Evolutionary conservation across 1,140 invertebrate genomes (phyloP).

Genomic region (Leptopilina clavipes): DNA sequence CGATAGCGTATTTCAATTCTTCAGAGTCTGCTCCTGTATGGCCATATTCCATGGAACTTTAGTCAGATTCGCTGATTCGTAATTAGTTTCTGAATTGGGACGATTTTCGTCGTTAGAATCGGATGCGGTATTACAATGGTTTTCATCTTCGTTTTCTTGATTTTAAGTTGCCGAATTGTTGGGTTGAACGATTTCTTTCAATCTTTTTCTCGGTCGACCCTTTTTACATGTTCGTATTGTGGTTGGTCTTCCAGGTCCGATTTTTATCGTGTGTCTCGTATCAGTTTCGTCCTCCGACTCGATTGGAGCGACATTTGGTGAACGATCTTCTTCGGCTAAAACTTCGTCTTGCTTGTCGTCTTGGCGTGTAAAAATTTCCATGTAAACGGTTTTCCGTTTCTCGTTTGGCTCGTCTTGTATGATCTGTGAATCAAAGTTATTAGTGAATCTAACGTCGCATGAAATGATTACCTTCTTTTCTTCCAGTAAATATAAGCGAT

Average conservation of each 20-base stretch:
- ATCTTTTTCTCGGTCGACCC: neutral
- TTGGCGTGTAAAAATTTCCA: neutral
- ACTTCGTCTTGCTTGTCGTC: neutral
- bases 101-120: no score
- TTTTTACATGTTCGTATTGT: neutral
- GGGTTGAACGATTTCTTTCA: neutral
- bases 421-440: slow-evolving; percentile 30
- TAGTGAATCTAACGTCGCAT: slow-evolving; percentile 54
- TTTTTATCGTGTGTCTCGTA: neutral
- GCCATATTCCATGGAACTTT: no score
- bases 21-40: neutral
- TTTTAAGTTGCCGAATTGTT: neutral
- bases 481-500: slow-evolving; percentile 37
- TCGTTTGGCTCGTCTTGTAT: neutral
- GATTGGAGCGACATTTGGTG: neutral
- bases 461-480: slow-evolving; percentile 35
- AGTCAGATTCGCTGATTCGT: neutral
- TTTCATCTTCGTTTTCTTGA: no score
- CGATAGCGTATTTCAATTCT: neutral
- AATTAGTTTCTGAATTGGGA: neutral
- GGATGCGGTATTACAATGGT: no score
- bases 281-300: neutral
- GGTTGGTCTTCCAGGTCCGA: neutral
- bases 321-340: neutral
- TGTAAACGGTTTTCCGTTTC: neutral